Evolutionary conservation across 2,797 vertebrate species (phyloP).

Genomic region (Bradypus variegatus): DNA sequence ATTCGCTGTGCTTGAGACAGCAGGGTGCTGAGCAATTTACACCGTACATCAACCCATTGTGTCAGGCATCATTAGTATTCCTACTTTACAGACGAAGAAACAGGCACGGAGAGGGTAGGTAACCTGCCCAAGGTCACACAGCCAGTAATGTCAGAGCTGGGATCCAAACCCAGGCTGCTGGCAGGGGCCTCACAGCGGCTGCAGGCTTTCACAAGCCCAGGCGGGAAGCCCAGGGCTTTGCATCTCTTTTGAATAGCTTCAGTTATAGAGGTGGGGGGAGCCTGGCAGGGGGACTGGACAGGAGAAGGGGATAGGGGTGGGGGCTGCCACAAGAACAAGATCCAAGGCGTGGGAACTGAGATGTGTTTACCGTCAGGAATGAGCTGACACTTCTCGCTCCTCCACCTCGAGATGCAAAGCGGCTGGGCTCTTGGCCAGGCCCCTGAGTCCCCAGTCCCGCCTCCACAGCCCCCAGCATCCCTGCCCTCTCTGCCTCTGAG

Average conservation of each 20-base stretch:
- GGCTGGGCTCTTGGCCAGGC: slow-evolving; percentile 42
- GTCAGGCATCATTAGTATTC: background rate
- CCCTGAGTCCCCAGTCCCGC: background rate
- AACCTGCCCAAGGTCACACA: background rate
- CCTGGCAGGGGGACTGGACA: background rate
- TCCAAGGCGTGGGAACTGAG: slow-evolving; percentile 50
- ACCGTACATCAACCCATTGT: background rate
- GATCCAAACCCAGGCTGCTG: background rate
- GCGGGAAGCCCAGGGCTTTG: background rate
- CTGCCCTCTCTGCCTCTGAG: background rate
- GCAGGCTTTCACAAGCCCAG: background rate
- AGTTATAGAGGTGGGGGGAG: background rate
- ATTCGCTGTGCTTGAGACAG: background rate
- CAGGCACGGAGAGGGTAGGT: background rate
- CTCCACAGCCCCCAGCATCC: background rate
- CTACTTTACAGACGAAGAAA: background rate
- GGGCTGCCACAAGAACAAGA: background rate
- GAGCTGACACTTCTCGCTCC: slow-evolving; percentile 26
- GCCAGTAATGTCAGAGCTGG: background rate
- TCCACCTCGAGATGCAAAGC: slow-evolving; percentile 50
- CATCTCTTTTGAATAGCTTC: background rate
- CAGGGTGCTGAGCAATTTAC: accelerated
- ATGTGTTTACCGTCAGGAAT: slow-evolving; percentile 21
- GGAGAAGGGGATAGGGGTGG: background rate
- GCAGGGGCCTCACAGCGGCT: background rate